Percentiles rank a stretch among this genome's conserved stretches.
These are phyloP conservation scores for Drosophila merina DNA, from an alignment of 2,888 invertebrate genomes.

Conservation along the genomic window DNA sequence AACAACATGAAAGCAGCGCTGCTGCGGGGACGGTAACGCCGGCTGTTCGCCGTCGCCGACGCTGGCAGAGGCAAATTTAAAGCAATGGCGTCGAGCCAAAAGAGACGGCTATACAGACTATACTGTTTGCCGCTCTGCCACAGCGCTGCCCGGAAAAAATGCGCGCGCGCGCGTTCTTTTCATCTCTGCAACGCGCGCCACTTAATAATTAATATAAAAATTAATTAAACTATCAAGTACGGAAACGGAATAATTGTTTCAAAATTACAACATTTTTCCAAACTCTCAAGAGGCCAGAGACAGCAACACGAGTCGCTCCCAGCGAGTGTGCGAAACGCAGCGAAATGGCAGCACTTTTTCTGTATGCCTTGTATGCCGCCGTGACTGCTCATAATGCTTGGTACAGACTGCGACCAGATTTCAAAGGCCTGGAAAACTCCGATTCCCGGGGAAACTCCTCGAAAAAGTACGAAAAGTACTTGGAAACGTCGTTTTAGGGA, in stretches of 20 bases:
- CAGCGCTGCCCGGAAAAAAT: conserved; percentile 52
- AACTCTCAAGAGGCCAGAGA: neutral
- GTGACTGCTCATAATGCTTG: conserved; percentile 35
- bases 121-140: conserved; percentile 32
- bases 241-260: neutral
- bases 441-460: conserved; percentile 1
- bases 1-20: too few relatives aligned
- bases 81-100: conserved; percentile 46
- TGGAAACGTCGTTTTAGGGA: too few relatives aligned
- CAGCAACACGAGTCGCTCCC: conserved; percentile 45
- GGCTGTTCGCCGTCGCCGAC: conserved; percentile 42
- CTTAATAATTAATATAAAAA: conserved; percentile 57
- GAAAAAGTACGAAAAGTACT: too few relatives aligned
- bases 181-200: conserved; percentile 59
- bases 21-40: neutral
- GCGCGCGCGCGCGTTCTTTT: conserved; percentile 62
- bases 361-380: conserved; percentile 65
- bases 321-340: conserved; percentile 53
- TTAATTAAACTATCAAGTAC: conserved; percentile 49
- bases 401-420: conserved; percentile 64
- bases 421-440: conserved; percentile 33
- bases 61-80: conserved; percentile 14
- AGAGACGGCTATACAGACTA: conserved; percentile 66
- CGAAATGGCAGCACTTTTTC: conserved; percentile 75
- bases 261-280: conserved; percentile 29